Base-by-base conservation (phyloP, 2,888 invertebrate species). In the Habrosyne pyritoides region DNA sequence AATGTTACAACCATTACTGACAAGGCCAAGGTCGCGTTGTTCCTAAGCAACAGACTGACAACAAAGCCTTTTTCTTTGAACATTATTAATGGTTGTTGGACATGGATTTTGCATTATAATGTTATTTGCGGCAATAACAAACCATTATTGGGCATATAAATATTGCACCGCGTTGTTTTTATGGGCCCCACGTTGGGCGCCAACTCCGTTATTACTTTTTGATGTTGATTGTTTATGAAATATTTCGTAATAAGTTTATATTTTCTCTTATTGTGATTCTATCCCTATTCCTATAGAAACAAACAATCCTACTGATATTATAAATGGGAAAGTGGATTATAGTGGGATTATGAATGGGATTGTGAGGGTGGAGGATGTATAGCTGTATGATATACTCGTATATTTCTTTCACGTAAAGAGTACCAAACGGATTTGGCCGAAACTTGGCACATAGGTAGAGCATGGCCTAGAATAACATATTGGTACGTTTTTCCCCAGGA, bases 21-120 rank as follows among this genome's bases (percentile, higher is more conserved):
- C 63, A 67, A 76, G 78, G 79, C 68, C 68, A 73, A 64, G 69
- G 68, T 47, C 59, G 55, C 18, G 49, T 51, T 70, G 76, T 71
- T 51, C 77, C 54, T 68, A 65, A 77, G 75, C 77, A 79, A 77
- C 52, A 21, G 47, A 59, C 67, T 63, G 64, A 69, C 79, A 79
- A 79, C 79, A 75, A 66, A 70, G 57, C 61, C 59, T 66, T 67
- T 59, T 60, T n/a, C 53, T 57, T 53, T 59, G 54, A 59, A 57
- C 60, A 54, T 54, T 57, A 36, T 60, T 63, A 73, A 75, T 69
- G 71, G 63, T 67, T 71, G 71, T 57, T 63, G 59, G 58, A 59
- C 36, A 53, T 47, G 53, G 28, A 14, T 10, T 50, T 50, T 66
- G 61, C 67, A 72, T 70, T 65, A 62, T 61, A 64, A 61, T 64